Conservation (phyloP, 2,797 vertebrate genomes). For the Mastacembelus armatus region DNA sequence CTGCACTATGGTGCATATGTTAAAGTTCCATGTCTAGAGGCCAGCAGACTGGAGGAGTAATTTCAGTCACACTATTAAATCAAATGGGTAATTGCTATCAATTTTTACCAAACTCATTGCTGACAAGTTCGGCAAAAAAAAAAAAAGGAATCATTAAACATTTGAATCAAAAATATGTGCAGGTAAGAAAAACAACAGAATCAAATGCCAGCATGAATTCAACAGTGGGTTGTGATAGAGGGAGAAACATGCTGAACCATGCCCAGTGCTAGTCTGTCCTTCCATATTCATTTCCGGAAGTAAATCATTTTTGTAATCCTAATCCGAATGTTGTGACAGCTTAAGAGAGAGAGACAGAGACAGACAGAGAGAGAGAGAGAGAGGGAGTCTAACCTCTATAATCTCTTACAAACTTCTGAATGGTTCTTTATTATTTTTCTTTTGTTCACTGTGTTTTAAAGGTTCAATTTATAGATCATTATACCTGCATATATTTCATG, state of each 20-base stretch:
- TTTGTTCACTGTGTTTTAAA: slow-evolving; percentile 22
- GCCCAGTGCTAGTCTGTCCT: slow-evolving; percentile 34
- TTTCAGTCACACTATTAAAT: not conserved
- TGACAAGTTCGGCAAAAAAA: not conserved
- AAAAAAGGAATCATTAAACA: not conserved
- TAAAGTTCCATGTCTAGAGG: not conserved
- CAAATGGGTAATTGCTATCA: no score
- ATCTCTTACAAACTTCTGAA: slow-evolving; percentile 65
- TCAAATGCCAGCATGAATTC: slow-evolving; percentile 10
- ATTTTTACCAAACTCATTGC: not conserved
- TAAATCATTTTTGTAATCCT: slow-evolving; percentile 87
- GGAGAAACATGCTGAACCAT: slow-evolving; percentile 22
- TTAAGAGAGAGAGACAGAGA: slow-evolving; percentile 64
- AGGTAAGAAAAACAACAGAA: not conserved
- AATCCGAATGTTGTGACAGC: slow-evolving; percentile 84
- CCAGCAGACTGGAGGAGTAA: no score
- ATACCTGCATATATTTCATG: not conserved
- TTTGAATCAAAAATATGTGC: no score
- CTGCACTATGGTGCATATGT: not conserved
- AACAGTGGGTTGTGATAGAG: slow-evolving; percentile 21
- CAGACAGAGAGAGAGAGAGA: slow-evolving; percentile 31
- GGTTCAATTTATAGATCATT: not conserved
- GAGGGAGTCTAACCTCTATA: slow-evolving; percentile 55
- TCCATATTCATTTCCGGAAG: slow-evolving; percentile 85
- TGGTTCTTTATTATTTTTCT: slow-evolving; percentile 42